phyloP scores from a whole-genome alignment of 1,140 invertebrate species.

The Drosophila ohnishii region DNA sequence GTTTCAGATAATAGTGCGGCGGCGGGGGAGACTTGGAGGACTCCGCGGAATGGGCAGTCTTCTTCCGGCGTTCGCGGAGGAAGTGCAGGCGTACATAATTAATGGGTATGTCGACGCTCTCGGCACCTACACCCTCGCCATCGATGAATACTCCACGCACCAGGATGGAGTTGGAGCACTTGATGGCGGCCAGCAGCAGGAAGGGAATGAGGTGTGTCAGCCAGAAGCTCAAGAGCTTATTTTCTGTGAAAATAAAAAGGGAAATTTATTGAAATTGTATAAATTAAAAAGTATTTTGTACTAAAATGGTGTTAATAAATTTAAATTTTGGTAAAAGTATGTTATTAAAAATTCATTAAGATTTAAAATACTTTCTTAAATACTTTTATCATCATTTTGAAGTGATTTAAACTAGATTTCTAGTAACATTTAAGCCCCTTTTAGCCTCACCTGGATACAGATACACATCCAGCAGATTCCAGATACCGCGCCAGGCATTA shows the following conservation, averaged over 20 bases:
- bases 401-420: not conserved
- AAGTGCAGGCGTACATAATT: slow-evolving; percentile 91
- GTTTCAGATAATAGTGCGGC: slow-evolving; percentile 60
- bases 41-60: slow-evolving; percentile 46
- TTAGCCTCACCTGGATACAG: slow-evolving; percentile 87
- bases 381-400: not conserved
- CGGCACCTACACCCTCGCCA: slow-evolving; percentile 90
- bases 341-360: too few relatives aligned
- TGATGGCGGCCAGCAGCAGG: slow-evolving; percentile 89
- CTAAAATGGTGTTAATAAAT: too few relatives aligned
- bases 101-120: slow-evolving; percentile 91
- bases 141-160: slow-evolving; percentile 93
- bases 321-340: too few relatives aligned
- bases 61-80: slow-evolving; percentile 86
- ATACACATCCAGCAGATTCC: slow-evolving; percentile 91
- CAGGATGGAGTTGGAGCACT: slow-evolving; percentile 92
- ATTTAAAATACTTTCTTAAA: not conserved
- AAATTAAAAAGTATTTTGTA: not conserved
- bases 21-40: slow-evolving; percentile 23
- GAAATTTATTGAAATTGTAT: not conserved
- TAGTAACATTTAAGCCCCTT: not conserved
- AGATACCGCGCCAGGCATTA: slow-evolving; percentile 94
- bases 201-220: slow-evolving; percentile 89
- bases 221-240: slow-evolving; percentile 90
- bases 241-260: slow-evolving; percentile 83